These are phyloP conservation scores for Liopterus haemorrhoidalis DNA, from an alignment of 2,888 invertebrate species.

Conservation along the genomic window DNA sequence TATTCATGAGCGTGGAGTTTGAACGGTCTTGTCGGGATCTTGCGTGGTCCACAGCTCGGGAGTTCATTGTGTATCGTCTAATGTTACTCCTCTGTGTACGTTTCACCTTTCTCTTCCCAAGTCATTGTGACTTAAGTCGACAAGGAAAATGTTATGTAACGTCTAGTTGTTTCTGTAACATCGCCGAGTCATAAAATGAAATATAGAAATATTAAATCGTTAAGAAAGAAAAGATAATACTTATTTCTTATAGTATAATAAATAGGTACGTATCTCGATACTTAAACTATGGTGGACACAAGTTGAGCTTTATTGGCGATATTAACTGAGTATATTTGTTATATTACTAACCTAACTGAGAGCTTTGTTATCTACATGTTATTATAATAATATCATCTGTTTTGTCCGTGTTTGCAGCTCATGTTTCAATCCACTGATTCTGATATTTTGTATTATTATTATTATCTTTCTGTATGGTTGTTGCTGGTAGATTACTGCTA, in stretches of 20 bases:
- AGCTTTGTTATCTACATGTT: too few relatives aligned
- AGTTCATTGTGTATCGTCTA: constrained; percentile 80
- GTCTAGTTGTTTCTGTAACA: constrained; percentile 4
- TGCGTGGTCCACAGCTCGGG: constrained; percentile 46
- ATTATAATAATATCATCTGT: too few relatives aligned
- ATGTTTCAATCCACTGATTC: too few relatives aligned
- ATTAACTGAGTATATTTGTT: constrained; percentile 35
- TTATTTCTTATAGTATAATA: constrained; percentile 15
- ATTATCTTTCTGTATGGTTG: constrained; percentile 35
- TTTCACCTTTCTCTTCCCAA: constrained; percentile 55
- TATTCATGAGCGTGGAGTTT: too few relatives aligned
- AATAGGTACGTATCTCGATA: constrained; percentile 46
- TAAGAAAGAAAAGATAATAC: neutral
- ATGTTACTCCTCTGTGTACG: constrained; percentile 87
- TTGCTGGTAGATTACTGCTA: constrained; percentile 42
- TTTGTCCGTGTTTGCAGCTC: constrained; percentile 25
- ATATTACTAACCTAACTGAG: too few relatives aligned
- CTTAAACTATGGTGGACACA: constrained; percentile 42
- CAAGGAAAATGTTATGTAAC: constrained; percentile 1
- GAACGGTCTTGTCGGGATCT: too few relatives aligned
- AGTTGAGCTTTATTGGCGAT: constrained; percentile 44
- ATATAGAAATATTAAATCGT: constrained; percentile 2
- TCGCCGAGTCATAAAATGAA: constrained; percentile 3
- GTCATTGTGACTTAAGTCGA: constrained; percentile 8
- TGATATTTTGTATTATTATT: constrained; percentile 26